Evolutionary conservation across 2,113 vertebrate species (phyloP).

Genomic region (Phrynocephalus versicolor): DNA sequence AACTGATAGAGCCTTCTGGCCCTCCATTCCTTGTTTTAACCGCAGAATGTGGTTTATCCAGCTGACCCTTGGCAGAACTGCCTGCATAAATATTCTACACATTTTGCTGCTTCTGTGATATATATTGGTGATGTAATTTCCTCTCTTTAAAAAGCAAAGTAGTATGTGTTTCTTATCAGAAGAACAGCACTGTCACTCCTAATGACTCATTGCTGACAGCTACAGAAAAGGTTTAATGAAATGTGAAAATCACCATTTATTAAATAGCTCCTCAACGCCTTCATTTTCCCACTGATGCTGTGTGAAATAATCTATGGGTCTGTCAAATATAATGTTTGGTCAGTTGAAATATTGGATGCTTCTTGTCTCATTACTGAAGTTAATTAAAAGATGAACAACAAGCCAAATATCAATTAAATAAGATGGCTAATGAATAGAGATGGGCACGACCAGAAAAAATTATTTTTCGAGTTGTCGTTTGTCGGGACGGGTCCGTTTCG

Average conservation of each 20-base stretch:
- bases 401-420: slow-evolving; percentile 46
- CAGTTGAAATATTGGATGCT: slow-evolving; percentile 37
- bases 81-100: background rate
- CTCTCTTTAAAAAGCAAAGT: slow-evolving; percentile 52
- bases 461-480: too few species aligned
- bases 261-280: slow-evolving; percentile 45
- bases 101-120: slow-evolving; percentile 12
- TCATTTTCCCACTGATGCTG: slow-evolving; percentile 19
- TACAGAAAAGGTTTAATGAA: slow-evolving; percentile 60
- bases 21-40: background rate
- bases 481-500: too few species aligned
- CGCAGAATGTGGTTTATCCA: background rate
- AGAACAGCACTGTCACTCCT: slow-evolving; percentile 23
- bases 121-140: background rate
- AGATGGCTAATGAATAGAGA: slow-evolving; percentile 64
- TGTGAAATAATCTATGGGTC: slow-evolving; percentile 42
- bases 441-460: too few species aligned
- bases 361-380: slow-evolving; percentile 60
- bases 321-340: slow-evolving; percentile 54
- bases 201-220: slow-evolving; percentile 51
- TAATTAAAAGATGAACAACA: slow-evolving; percentile 64
- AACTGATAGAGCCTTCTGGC: too few species aligned
- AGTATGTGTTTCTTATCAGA: slow-evolving; percentile 47
- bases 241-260: slow-evolving; percentile 65
- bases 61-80: background rate